These are phyloP conservation scores for Orchesella cincta DNA, from an alignment of 1,140 invertebrate genomes.

Conservation along the genomic window DNA sequence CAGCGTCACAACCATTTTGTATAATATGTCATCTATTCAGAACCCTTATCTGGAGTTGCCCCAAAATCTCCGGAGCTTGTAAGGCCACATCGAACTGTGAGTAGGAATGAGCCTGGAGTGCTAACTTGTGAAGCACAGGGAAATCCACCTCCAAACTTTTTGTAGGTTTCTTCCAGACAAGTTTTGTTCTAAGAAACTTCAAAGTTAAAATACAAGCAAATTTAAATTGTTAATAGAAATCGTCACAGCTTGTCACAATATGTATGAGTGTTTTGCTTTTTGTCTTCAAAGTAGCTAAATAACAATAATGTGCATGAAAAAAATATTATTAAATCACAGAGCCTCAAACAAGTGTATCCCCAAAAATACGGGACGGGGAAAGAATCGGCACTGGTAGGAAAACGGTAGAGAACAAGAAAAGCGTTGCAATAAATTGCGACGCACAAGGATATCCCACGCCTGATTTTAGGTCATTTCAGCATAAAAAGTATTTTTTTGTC, in stretches of 20 bases:
- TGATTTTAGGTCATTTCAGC: conserved; percentile 63
- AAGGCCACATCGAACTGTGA: conserved; percentile 53
- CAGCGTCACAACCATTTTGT: conserved; percentile 8
- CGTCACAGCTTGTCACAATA: conserved; percentile 22
- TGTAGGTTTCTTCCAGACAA: too few relatives aligned
- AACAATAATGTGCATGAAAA: background rate
- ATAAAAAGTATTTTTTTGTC: too few relatives aligned
- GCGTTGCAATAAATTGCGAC: conserved; percentile 56
- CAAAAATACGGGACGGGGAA: conserved; percentile 30
- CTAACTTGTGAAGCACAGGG: conserved; percentile 59
- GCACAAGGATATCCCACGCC: conserved; percentile 64
- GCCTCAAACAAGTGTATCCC: conserved; percentile 35
- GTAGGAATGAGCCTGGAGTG: conserved; percentile 43
- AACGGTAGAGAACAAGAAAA: background rate
- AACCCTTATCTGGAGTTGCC: conserved; percentile 45
- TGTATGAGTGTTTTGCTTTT: too few relatives aligned
- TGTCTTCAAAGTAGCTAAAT: background rate
- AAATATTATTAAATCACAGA: too few relatives aligned
- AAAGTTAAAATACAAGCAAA: too few relatives aligned
- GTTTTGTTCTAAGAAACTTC: too few relatives aligned
- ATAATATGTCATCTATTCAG: conserved; percentile 10
- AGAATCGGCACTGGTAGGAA: conserved; percentile 2
- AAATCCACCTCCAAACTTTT: conserved; percentile 54
- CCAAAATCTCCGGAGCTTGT: conserved; percentile 52
- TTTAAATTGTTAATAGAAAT: background rate